Evolutionary conservation across 2,113 vertebrate genomes (phyloP), one percentile per base, ranked within the genome.

Genomic region (Okapia johnstoni): DNA sequence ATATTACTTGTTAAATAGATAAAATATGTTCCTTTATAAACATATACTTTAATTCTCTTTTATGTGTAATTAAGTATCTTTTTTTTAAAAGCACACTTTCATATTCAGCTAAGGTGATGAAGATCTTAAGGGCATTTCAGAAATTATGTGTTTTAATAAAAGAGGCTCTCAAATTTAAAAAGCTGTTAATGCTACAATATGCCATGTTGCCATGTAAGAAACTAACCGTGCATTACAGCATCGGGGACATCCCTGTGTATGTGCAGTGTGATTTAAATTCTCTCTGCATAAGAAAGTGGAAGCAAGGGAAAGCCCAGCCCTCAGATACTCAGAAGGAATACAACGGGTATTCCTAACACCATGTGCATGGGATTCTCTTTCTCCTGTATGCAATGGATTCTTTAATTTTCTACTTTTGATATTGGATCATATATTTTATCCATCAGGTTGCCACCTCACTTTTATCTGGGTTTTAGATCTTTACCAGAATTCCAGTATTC

Each of bases 61-160:
- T 55, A 58, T 79, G 14, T 48, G 25, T 63, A 86, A 93, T 60
- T 26, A 90, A 90, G 46, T 26, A 4, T 15, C 23, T 77, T 77
- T 36, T 81, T 92, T 94, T 86, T 2, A 5, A 86, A 79, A 70
- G 3, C 3, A 43, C 2, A 40, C 81, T 77, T 92, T 89, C 13
- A 52, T 77, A 92, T 70, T 85, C 13, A 83, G 14, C 33, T 77
- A n/a, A 83, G 46, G 61, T 54, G 25, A 76, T 86, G 9, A 23
- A 21, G 10, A 90, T 54, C 10, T 63, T 46, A 60, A 40, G 6
- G 19, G 15, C 63, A 6, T 60, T 92, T 92, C 60, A 36, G 46
- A 52, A 93, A 92, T 80, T 43, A 52, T 57, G 3, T 73, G 43
- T 92, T 90, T 54, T 19, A n/a, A 52, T 66, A 23, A 58, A 96